phyloP scores from a whole-genome alignment of 2,797 vertebrate genomes.

The Schizopygopsis malacanthus region DNA sequence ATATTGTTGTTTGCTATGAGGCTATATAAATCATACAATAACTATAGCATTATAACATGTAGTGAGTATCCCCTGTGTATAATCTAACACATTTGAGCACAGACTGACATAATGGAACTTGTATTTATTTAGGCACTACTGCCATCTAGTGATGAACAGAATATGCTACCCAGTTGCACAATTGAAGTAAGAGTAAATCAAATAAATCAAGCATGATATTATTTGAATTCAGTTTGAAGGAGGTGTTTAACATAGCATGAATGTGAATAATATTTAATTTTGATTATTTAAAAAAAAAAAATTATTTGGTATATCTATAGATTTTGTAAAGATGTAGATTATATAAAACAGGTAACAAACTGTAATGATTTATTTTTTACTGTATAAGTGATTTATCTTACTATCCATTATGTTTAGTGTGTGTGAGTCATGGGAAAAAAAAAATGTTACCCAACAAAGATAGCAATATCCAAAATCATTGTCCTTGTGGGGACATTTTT shows the following conservation, averaged over 20 bases:
- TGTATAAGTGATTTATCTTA: neutral
- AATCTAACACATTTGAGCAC: neutral
- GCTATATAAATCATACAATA: neutral
- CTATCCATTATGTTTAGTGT: too few relatives aligned
- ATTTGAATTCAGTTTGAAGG: too few relatives aligned
- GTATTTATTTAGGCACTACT: slow-evolving; percentile 79
- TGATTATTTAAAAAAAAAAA: too few relatives aligned
- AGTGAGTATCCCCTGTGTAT: neutral
- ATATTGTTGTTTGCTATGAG: neutral
- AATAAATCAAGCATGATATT: slow-evolving; percentile 48
- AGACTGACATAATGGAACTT: slow-evolving; percentile 29
- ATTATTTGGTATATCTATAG: too few relatives aligned
- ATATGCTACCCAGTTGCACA: slow-evolving; percentile 21
- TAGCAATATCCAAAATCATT: neutral
- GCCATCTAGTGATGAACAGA: slow-evolving; percentile 77
- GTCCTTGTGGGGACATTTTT: neutral
- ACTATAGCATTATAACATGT: neutral
- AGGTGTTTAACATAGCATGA: neutral
- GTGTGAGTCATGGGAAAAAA: too few relatives aligned
- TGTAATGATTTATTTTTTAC: neutral
- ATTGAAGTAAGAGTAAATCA: slow-evolving; percentile 68
- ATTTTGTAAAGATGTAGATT: neutral
- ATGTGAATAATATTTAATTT: neutral
- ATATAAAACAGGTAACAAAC: neutral
- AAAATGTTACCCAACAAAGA: neutral